Evolutionary conservation across 2,888 invertebrate genomes (phyloP).

Genomic region (Branchellion lobata): DNA sequence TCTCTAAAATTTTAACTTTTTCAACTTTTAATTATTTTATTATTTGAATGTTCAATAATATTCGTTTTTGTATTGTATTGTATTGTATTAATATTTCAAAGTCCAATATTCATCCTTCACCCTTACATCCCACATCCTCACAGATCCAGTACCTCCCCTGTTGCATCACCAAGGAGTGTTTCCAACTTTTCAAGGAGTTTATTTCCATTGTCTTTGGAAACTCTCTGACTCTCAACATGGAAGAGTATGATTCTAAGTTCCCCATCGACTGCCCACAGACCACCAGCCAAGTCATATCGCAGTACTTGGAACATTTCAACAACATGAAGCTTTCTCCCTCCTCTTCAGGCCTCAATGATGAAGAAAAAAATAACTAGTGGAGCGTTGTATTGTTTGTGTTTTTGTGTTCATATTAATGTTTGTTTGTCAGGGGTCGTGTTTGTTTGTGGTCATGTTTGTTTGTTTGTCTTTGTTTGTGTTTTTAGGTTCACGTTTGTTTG

Average conservation of each 20-base stretch:
- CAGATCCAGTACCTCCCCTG: constrained; percentile 88
- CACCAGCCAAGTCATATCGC: constrained; percentile 87
- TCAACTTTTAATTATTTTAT: background rate
- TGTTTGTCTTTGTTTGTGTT: too few relatives aligned
- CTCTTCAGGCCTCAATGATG: background rate
- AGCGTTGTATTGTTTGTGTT: too few relatives aligned
- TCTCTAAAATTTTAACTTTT: background rate
- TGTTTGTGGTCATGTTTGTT: too few relatives aligned
- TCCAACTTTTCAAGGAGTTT: constrained; percentile 87
- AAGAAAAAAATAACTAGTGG: constrained; percentile 17
- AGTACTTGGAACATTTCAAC: constrained; percentile 89
- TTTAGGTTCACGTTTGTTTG: too few relatives aligned
- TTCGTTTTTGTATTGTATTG: constrained; percentile 1
- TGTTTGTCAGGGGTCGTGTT: too few relatives aligned
- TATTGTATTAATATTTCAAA: too few relatives aligned
- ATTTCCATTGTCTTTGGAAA: constrained; percentile 84
- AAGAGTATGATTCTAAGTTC: constrained; percentile 73
- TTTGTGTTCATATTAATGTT: too few relatives aligned
- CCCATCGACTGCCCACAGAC: constrained; percentile 70
- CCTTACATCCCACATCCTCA: too few relatives aligned
- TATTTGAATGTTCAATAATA: background rate
- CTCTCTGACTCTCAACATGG: constrained; percentile 68
- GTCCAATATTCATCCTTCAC: too few relatives aligned
- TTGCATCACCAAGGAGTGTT: constrained; percentile 81
- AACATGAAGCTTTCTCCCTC: constrained; percentile 70